Percentiles rank a stretch among this genome's conserved stretches.
These are phyloP conservation scores for Apus apus DNA, from an alignment of 2,113 vertebrate genomes.

Conservation along the genomic window DNA sequence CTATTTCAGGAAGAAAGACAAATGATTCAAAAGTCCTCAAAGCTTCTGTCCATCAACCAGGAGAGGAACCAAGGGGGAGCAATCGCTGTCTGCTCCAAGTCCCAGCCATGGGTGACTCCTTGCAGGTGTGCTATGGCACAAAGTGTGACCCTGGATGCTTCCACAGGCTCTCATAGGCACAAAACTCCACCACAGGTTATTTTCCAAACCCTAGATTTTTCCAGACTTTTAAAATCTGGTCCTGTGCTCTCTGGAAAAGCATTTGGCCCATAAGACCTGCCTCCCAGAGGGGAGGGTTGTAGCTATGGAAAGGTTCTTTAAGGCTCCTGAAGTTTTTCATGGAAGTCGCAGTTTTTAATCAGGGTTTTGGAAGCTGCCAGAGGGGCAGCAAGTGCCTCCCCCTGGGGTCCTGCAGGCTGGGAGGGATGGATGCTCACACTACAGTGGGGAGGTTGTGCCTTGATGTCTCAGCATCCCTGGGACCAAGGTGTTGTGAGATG, in stretches of 20 bases:
- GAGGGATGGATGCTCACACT: not conserved
- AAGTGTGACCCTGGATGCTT: not conserved
- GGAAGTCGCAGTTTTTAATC: not conserved
- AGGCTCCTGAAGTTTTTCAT: not conserved
- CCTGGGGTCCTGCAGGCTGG: rapidly evolving
- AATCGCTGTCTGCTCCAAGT: not conserved
- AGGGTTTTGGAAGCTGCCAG: not conserved
- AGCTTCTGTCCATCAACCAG: not conserved
- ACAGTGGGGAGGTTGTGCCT: not conserved
- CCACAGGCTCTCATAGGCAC: not conserved
- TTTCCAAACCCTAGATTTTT: not conserved
- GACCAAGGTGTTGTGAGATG: not conserved
- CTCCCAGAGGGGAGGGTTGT: not conserved
- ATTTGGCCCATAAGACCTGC: rapidly evolving
- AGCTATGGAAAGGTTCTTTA: not conserved
- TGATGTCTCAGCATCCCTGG: not conserved
- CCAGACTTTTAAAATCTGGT: not conserved
- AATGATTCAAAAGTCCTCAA: not conserved
- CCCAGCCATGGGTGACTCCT: not conserved
- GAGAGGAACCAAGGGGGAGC: rapidly evolving
- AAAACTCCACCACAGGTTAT: not conserved
- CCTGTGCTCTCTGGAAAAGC: not conserved
- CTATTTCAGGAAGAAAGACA: not conserved
- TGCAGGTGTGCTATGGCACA: not conserved
- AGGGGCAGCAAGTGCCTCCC: not conserved